Evolutionary conservation across 2,888 invertebrate species (phyloP).

Genomic region (Drosophila cognata): DNA sequence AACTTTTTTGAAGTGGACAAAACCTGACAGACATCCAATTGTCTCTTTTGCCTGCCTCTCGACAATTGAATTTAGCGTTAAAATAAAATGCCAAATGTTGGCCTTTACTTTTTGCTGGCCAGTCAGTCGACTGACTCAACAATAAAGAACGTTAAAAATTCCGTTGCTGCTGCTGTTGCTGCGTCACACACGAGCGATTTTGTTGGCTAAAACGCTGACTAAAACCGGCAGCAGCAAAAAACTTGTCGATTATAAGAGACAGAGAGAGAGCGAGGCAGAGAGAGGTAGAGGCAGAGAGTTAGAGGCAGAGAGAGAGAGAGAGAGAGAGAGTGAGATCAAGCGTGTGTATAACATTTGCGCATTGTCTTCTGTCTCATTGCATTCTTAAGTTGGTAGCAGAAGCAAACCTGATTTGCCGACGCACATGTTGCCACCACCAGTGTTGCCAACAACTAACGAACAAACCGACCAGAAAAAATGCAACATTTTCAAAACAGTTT

Average conservation of each 20-base stretch:
- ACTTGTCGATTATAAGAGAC: constrained; percentile 43
- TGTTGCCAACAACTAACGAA: constrained; percentile 5
- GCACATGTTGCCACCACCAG: constrained; percentile 31
- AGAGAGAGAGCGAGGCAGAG: constrained; percentile 16
- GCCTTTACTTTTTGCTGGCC: constrained; percentile 49
- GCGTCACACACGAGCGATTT: constrained; percentile 67
- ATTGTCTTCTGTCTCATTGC: constrained; percentile 52
- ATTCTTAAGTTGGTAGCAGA: constrained; percentile 62
- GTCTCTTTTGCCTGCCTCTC: not conserved
- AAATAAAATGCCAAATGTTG: constrained; percentile 72
- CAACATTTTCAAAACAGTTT: not conserved
- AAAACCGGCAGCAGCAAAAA: constrained; percentile 19
- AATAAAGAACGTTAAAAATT: constrained; percentile 30
- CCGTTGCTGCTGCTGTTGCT: constrained; percentile 17
- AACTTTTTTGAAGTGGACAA: constrained; percentile 4
- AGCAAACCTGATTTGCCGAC: constrained; percentile 55
- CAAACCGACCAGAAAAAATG: not conserved
- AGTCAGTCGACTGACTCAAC: constrained; percentile 22
- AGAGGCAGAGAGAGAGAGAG: constrained; percentile 4
- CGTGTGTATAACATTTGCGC: constrained; percentile 43
- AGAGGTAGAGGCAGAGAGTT: not conserved
- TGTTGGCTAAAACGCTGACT: constrained; percentile 33
- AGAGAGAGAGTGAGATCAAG: constrained; percentile 5
- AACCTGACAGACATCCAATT: not conserved
- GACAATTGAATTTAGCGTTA: constrained; percentile 39